phyloP scores from a whole-genome alignment of 2,888 invertebrate genomes.

The Gymnoscelis rufifasciata region DNA sequence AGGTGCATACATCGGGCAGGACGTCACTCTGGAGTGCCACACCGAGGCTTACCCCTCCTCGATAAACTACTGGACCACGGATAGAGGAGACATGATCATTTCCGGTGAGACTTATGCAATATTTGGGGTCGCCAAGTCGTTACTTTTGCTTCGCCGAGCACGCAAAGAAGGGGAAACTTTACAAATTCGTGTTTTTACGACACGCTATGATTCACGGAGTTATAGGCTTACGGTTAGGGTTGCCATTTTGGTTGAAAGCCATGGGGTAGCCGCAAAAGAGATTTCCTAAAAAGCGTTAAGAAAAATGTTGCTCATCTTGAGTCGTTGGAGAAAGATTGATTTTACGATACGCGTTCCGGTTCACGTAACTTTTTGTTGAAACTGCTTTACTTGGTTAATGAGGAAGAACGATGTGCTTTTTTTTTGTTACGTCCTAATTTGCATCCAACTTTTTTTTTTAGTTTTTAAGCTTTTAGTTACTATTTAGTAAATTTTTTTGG shows the following conservation, averaged over 20 bases:
- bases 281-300: constrained; percentile 10
- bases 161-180: constrained; percentile 34
- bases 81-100: constrained; percentile 94
- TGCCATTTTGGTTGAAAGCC: constrained; percentile 27
- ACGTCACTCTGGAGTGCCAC: constrained; percentile 92
- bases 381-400: constrained; percentile 8
- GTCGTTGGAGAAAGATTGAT: constrained; percentile 17
- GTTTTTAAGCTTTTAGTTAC: too few relatives aligned
- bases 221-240: constrained; percentile 32
- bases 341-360: constrained; percentile 14
- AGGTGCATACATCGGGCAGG: constrained; percentile 92
- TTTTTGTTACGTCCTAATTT: neutral
- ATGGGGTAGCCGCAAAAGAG: constrained; percentile 19
- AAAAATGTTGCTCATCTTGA: constrained; percentile 14
- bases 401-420: neutral
- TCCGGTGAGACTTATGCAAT: constrained; percentile 83
- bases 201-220: constrained; percentile 34
- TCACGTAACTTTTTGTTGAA: constrained; percentile 14
- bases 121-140: constrained; percentile 30
- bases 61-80: constrained; percentile 96
- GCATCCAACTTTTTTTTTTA: neutral
- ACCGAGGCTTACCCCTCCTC: constrained; percentile 95
- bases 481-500: too few relatives aligned
- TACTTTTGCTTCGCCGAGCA: constrained; percentile 31
- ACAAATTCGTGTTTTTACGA: constrained; percentile 35